Evolutionary conservation across 2,797 vertebrate genomes (phyloP).

Genomic region (Acrossocheilus wenchowensis): DNA sequence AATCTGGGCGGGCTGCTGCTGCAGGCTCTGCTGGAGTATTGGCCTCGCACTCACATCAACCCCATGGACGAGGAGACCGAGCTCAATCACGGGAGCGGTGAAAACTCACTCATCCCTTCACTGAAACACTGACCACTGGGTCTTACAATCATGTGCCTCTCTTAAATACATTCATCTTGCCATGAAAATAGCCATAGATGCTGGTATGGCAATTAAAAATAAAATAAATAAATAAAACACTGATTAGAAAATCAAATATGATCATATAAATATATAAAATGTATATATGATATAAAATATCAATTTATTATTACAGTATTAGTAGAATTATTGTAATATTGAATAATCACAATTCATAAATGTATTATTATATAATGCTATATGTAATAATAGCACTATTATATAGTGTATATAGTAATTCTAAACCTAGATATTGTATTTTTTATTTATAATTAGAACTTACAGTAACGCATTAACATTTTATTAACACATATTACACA

Average conservation of each 20-base stretch:
- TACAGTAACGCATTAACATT: not conserved
- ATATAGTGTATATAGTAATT: not conserved
- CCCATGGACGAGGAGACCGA: slow-evolving; percentile 88
- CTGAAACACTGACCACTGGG: not conserved
- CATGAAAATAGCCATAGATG: no score
- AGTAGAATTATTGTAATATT: not conserved
- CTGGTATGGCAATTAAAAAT: not conserved
- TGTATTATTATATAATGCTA: not conserved
- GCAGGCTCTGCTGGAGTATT: slow-evolving; percentile 85
- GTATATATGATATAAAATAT: not conserved
- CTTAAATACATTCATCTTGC: not conserved
- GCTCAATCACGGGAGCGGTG: slow-evolving; percentile 79
- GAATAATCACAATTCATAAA: not conserved
- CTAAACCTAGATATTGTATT: not conserved
- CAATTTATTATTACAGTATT: not conserved
- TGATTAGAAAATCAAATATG: no score
- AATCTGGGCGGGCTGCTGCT: slow-evolving; percentile 86
- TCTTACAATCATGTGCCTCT: not conserved
- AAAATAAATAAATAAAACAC: not conserved
- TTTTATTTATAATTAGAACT: not conserved
- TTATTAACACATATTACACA: not conserved
- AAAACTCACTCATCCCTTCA: not conserved
- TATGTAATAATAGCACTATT: not conserved
- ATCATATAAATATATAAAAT: not conserved
- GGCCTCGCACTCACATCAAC: slow-evolving; percentile 87